Evolutionary conservation across 2,888 invertebrate genomes (phyloP), one percentile per base, ranked within the genome.

Genomic region (Epistrophella euchroma): DNA sequence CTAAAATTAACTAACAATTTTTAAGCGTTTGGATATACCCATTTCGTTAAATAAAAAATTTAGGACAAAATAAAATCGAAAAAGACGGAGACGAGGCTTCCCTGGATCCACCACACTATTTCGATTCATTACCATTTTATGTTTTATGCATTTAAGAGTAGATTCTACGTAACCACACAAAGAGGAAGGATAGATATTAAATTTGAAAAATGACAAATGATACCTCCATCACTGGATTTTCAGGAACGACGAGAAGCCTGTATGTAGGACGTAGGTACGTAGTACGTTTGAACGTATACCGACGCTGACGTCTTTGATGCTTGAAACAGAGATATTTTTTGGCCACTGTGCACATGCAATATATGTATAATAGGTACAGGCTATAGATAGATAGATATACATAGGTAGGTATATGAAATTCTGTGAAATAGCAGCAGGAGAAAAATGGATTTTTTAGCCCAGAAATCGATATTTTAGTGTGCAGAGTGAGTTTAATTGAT

Each of bases 401-500:
- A 15, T 52, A 52, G 52, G 6, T 25, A 13, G 0, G 1, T 40
- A 47, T 19, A 47, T 52, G 25, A 25, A 25, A 9, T 52, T 52
- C 9, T 52, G 52, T 52, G 4, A 47, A 52, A 5, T 22, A 50
- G 25, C 50, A 50, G 47, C 13, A 5, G 22, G 19, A 19, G 19
- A 19, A 47, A 43, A 52, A 52, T 15, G 7, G 3, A 25, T 64
- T 64, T 66, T 64, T 32, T 52, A 17, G 13, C 17, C 37, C 19
- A 37, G 25, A 11, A 28, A 71, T 72, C 58, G 71, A 72, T 72
- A 58, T 35, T 32, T 72, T 58, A 22, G 71, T 72, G 58, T 11
- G 22, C 19, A 22, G 58, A 45, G 32, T 32, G 35, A 72, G 58
- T 58, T 58, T 19, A 58, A 72, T 60, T 60, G 58, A 60, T 37